These are phyloP conservation scores for Drosophila nikananu DNA, from an alignment of 1,140 invertebrate species.

Conservation along the genomic window DNA sequence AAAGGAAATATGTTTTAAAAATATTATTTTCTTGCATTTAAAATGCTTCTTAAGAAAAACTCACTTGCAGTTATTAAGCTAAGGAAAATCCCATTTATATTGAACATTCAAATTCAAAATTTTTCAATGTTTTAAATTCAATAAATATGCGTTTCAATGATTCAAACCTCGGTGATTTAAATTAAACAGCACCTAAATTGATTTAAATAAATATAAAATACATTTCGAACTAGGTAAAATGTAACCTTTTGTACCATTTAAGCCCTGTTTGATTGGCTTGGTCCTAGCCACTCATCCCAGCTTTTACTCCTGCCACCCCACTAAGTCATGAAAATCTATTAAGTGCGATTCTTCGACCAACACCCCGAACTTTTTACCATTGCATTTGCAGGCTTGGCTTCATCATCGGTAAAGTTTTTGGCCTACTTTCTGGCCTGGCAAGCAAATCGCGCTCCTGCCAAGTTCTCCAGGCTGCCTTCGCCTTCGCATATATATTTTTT, in stretches of 20 bases:
- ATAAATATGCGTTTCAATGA: too few relatives aligned
- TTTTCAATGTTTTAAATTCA: too few relatives aligned
- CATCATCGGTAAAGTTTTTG: constrained; percentile 48
- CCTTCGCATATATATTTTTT: constrained; percentile 14
- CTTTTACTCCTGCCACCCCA: neutral
- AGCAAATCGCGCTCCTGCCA: constrained; percentile 26
- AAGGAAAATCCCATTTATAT: too few relatives aligned
- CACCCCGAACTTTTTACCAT: constrained; percentile 41
- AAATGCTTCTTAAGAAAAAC: too few relatives aligned
- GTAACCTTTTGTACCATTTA: neutral
- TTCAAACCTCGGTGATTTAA: too few relatives aligned
- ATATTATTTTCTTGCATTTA: too few relatives aligned
- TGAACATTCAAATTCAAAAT: too few relatives aligned
- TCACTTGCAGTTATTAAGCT: too few relatives aligned
- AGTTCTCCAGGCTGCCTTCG: constrained; percentile 26
- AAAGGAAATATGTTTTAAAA: too few relatives aligned
- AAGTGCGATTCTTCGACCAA: constrained; percentile 37
- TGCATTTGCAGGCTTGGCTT: constrained; percentile 38
- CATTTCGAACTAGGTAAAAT: neutral
- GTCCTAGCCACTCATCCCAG: constrained; percentile 2
- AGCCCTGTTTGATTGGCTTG: constrained; percentile 20
- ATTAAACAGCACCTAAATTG: too few relatives aligned
- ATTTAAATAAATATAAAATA: too few relatives aligned
- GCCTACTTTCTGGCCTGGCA: constrained; percentile 37
- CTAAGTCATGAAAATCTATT: constrained; percentile 50